phyloP scores from a whole-genome alignment of 2,888 invertebrate genomes.

The Eilema griseolum region DNA sequence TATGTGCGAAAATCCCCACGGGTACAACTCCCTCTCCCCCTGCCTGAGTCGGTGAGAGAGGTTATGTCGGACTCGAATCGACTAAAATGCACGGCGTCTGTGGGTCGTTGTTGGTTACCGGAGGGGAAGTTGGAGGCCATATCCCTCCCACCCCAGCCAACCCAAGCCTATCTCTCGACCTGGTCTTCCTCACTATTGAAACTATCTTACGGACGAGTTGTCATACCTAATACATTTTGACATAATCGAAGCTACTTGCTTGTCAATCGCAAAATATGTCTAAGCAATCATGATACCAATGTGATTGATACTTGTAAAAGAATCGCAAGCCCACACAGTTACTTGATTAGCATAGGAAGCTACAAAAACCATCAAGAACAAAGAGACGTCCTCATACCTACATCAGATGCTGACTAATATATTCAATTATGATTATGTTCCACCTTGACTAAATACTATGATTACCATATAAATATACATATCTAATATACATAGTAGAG shows the following conservation, averaged over 20 bases:
- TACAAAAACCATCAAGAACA: not conserved
- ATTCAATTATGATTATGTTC: constrained; percentile 2
- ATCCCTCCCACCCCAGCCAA: too few relatives aligned
- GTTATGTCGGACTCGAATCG: too few relatives aligned
- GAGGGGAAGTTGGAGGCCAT: too few relatives aligned
- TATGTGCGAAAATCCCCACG: too few relatives aligned
- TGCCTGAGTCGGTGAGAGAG: too few relatives aligned
- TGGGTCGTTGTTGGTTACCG: too few relatives aligned
- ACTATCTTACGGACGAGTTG: not conserved
- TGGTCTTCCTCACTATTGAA: too few relatives aligned
- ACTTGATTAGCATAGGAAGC: constrained; percentile 4
- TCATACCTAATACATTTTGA: not conserved
- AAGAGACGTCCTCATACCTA: constrained; percentile 4
- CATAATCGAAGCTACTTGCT: not conserved
- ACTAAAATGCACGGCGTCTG: too few relatives aligned
- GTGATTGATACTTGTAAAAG: not conserved
- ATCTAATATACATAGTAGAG: not conserved
- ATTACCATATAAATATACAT: constrained; percentile 4
- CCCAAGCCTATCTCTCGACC: too few relatives aligned
- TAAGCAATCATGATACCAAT: not conserved
- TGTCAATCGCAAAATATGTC: not conserved
- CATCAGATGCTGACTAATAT: not conserved
- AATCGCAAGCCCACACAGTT: constrained; percentile 3
- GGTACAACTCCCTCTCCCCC: too few relatives aligned
- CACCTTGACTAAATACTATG: not conserved